These are phyloP conservation scores for Amphimedon queenslandica DNA, from an alignment of 37 sponge, comb jelly and placozoan genomes.

Conservation along the genomic window DNA sequence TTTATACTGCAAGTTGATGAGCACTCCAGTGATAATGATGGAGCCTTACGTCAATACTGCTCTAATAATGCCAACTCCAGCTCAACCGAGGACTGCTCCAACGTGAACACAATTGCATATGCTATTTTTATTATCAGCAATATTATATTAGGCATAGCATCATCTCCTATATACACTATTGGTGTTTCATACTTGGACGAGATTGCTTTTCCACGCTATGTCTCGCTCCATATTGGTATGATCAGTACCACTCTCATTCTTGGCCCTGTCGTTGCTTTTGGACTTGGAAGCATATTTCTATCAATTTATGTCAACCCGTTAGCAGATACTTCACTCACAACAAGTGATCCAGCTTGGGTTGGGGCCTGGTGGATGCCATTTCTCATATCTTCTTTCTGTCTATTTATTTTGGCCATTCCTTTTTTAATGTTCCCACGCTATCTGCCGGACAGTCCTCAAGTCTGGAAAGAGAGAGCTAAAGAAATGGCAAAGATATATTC, in stretches of 20 bases:
- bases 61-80: not conserved
- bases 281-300: slow-evolving; percentile 74
- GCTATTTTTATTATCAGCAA: slow-evolving; percentile 69
- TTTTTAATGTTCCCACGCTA: slow-evolving; percentile 23
- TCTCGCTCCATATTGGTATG: slow-evolving; percentile 66
- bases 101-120: slow-evolving; percentile 46
- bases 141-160: slow-evolving; percentile 75
- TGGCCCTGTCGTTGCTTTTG: slow-evolving; percentile 84
- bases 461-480: slow-evolving; percentile 23
- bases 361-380: slow-evolving; percentile 95
- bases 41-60: slow-evolving; percentile 30
- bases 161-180: slow-evolving; percentile 83
- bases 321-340: slow-evolving; percentile 23
- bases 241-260: slow-evolving; percentile 52
- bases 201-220: slow-evolving; percentile 52
- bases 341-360: slow-evolving; percentile 69
- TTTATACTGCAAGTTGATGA: slow-evolving; percentile 20
- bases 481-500: not conserved
- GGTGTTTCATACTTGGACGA: slow-evolving; percentile 85
- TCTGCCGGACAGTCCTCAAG: slow-evolving; percentile 6
- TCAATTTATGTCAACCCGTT: slow-evolving; percentile 69
- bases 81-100: slow-evolving; percentile 10
- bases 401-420: slow-evolving; percentile 9
- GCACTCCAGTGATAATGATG: slow-evolving; percentile 2
- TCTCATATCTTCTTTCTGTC: slow-evolving; percentile 25